Evolutionary conservation across 2,888 invertebrate genomes (phyloP).

Genomic region (Pasiphila rectangulata): DNA sequence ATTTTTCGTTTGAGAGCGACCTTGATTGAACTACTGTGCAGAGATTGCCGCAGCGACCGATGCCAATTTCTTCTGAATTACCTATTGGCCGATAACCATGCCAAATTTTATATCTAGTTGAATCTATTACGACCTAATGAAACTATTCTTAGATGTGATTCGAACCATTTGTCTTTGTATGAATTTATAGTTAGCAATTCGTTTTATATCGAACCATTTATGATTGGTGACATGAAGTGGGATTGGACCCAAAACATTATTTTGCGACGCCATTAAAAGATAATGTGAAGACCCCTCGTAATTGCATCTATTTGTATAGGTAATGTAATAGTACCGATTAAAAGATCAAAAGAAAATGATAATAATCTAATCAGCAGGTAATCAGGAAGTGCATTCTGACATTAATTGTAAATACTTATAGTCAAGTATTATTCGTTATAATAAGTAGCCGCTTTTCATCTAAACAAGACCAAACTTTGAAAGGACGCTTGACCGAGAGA

Average conservation of each 20-base stretch:
- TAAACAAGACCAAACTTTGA: too few species aligned
- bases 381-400: too few species aligned
- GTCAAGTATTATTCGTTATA: too few species aligned
- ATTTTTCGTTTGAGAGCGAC: conserved; percentile 22
- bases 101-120: conserved; percentile 40
- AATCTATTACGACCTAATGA: conserved; percentile 37
- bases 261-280: too few species aligned
- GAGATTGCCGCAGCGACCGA: conserved; percentile 34
- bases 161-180: conserved; percentile 2
- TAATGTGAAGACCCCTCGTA: too few species aligned
- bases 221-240: neutral
- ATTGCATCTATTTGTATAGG: too few species aligned
- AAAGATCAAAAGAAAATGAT: too few species aligned
- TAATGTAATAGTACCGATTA: too few species aligned
- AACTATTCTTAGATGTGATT: conserved; percentile 29
- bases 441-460: too few species aligned
- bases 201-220: neutral
- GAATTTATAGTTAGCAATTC: neutral
- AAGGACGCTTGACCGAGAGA: conserved; percentile 31
- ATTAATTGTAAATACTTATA: too few species aligned
- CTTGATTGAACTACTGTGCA: conserved; percentile 39
- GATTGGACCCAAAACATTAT: neutral
- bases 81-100: conserved; percentile 41
- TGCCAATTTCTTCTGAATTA: conserved; percentile 45
- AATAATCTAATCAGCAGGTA: too few species aligned